Base-by-base conservation (phyloP, 1,140 invertebrate species). In the Eurosta solidaginis region DNA sequence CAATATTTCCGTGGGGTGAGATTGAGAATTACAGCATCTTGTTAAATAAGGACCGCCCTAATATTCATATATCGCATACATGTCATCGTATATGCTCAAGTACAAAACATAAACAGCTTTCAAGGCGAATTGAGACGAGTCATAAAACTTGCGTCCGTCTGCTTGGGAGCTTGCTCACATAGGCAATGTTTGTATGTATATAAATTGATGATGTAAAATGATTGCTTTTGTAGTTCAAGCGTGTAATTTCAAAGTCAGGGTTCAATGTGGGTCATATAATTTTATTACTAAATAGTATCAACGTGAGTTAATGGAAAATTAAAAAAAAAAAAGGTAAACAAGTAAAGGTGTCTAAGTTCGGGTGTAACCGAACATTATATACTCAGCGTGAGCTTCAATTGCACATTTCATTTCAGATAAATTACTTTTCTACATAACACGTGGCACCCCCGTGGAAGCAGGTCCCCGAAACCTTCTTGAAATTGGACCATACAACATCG, bases 221-320 rank as follows among this genome's bases (percentile, higher is more conserved):
- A 10, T n/a, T 17, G n/a, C 22, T 12, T 36, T 17, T 63, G 29
- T 14, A 17, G 27, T 7, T 10, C 12, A 25, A 63, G 59, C 59
- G 17, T 20, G 2, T 68, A 42, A 68, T 68, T 68, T 68, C 59
- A 68, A 68, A 68, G 59, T 68, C 59, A 68, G 33, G 40, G 59
- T 29, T 68, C 59, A 68, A 68, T n/a, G 59, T 68, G 59, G 59
- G 59, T 40, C 17, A 33, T 40, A 9, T 14, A 68, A 40, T 68
- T 68, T 68, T 68, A 68, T 42, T 68, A 20, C 10, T 17, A 20
- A 40, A n/a, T n/a, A n/a, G n/a, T n/a, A n/a, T n/a, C n/a, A n/a
- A n/a, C n/a, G 14, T 68, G 33, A 9, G 40, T 42, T 68, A 40
- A 68, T 68, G 12, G 59, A 29, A 68, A 40, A 42, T 68, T 3